Percentiles rank a stretch among this genome's conserved stretches.
Evolutionary conservation across 2,888 invertebrate genomes (phyloP).

Genomic region (Synergus itoensis): DNA sequence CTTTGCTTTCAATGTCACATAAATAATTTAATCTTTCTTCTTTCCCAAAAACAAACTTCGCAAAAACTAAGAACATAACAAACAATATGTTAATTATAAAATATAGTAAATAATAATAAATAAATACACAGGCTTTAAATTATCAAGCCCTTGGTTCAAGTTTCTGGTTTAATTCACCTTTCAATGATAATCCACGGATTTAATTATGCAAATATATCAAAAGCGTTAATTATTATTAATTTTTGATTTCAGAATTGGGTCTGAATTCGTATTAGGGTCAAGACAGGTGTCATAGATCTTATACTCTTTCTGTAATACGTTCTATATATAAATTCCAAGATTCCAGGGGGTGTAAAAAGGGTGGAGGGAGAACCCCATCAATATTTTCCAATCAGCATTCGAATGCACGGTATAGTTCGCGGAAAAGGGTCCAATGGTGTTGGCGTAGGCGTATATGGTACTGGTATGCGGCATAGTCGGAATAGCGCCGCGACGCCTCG

Average conservation of each 20-base stretch:
- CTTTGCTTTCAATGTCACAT: not conserved
- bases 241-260: not conserved
- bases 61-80: not conserved
- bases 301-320: slow-evolving; percentile 20
- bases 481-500: slow-evolving; percentile 74
- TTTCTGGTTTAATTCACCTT: no score
- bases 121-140: no score
- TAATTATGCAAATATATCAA: not conserved
- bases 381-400: slow-evolving; percentile 76
- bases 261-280: not conserved
- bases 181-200: not conserved
- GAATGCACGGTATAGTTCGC: slow-evolving; percentile 66
- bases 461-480: slow-evolving; percentile 75
- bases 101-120: not conserved
- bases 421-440: slow-evolving; percentile 57
- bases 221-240: not conserved
- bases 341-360: slow-evolving; percentile 51
- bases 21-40: not conserved
- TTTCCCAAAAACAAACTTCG: not conserved
- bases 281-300: not conserved
- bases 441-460: slow-evolving; percentile 70
- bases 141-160: no score
- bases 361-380: slow-evolving; percentile 63
- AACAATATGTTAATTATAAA: not conserved
- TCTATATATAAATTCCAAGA: slow-evolving; percentile 57